These are phyloP conservation scores for Zaprionus obscuricornis DNA, from an alignment of 2,888 invertebrate species.

Conservation along the genomic window DNA sequence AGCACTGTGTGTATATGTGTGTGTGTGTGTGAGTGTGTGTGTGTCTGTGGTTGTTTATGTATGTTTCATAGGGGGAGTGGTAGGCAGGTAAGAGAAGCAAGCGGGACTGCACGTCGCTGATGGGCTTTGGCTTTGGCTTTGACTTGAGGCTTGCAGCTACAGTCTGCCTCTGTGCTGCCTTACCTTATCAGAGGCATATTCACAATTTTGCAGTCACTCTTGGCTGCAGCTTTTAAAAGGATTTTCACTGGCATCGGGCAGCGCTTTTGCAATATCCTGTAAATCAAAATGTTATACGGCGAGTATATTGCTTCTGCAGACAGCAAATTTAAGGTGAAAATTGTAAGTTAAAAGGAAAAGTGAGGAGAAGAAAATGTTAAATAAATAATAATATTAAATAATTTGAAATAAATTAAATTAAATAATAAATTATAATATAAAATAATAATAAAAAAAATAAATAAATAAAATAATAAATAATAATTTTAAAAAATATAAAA, in stretches of 20 bases:
- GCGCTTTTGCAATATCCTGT: slow-evolving; percentile 22
- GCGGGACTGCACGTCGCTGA: slow-evolving; percentile 13
- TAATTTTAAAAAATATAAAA: background rate
- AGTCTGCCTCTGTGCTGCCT: background rate
- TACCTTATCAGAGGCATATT: slow-evolving; percentile 1
- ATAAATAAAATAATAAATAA: background rate
- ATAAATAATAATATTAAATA: background rate
- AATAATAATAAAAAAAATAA: background rate
- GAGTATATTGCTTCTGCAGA: no score
- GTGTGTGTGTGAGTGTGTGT: no score
- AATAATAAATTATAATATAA: background rate
- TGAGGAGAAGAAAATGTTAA: background rate
- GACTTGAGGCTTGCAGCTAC: slow-evolving; percentile 15
- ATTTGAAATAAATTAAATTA: background rate
- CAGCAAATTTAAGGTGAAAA: background rate
- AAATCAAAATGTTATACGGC: background rate
- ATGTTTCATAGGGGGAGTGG: no score
- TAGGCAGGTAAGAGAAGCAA: background rate
- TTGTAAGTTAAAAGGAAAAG: background rate
- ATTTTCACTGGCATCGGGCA: slow-evolving; percentile 21
- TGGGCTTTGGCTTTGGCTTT: background rate
- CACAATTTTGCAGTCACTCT: slow-evolving; percentile 33
- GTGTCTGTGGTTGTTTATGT: no score
- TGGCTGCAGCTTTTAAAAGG: slow-evolving; percentile 36
- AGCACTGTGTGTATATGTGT: no score